Evolutionary conservation across 2,888 invertebrate species (phyloP).

Genomic region (Dicranocentrus wangi): DNA sequence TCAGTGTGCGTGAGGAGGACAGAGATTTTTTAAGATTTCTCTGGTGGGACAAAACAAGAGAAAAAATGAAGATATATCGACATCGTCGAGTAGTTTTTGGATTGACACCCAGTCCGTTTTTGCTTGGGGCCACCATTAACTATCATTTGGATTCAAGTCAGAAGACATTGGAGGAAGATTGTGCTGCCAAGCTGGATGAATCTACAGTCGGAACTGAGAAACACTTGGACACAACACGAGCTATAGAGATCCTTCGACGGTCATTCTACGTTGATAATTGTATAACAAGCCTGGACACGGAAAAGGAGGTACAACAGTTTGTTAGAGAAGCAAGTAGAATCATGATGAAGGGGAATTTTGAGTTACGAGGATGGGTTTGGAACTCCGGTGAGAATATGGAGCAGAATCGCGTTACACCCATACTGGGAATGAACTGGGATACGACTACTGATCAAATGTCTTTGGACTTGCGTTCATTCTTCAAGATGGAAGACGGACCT

Average conservation of each 20-base stretch:
- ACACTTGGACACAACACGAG: no score
- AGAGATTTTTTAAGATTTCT: conserved; percentile 59
- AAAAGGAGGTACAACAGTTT: not conserved
- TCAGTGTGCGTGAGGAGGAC: conserved; percentile 71
- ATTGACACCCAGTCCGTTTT: conserved; percentile 45
- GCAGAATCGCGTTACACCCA: no score
- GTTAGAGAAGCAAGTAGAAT: not conserved
- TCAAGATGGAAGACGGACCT: not conserved
- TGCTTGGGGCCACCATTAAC: conserved; percentile 71
- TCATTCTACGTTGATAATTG: conserved; percentile 32
- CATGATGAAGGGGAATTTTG: not conserved
- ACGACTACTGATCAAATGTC: not conserved
- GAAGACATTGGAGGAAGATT: not conserved
- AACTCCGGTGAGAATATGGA: not conserved
- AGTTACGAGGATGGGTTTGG: conserved; percentile 11
- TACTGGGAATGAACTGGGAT: conserved; percentile 20
- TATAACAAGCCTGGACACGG: not conserved
- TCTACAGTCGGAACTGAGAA: no score
- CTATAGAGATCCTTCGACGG: no score
- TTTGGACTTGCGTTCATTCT: not conserved
- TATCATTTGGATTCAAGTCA: conserved; percentile 64
- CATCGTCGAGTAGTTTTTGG: conserved; percentile 73
- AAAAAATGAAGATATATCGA: conserved; percentile 44
- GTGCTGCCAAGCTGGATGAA: not conserved
- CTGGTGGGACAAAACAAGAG: conserved; percentile 28